Conservation (phyloP, 2,797 vertebrate genomes). For the Nasua narica region DNA sequence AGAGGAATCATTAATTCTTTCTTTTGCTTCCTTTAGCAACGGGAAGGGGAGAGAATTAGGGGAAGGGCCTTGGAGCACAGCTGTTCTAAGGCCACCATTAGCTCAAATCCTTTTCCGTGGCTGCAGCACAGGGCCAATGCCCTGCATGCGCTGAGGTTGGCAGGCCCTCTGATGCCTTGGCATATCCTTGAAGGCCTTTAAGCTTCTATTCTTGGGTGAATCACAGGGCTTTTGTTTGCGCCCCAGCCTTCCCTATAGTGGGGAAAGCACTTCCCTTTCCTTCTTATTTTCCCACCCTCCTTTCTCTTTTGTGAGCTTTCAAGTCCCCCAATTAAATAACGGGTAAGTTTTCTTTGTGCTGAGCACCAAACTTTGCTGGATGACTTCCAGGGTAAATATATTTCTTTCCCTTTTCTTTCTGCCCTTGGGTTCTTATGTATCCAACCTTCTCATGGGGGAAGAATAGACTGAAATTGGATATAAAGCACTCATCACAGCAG, state of each 20-base stretch:
- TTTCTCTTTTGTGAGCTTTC: slow-evolving; percentile 64
- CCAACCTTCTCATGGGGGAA: neutral
- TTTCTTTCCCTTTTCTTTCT: slow-evolving; percentile 32
- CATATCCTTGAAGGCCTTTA: slow-evolving; percentile 5
- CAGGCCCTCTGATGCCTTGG: slow-evolving; percentile 56
- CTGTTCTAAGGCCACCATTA: slow-evolving; percentile 51
- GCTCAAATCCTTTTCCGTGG: slow-evolving; percentile 53
- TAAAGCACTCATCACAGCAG: neutral
- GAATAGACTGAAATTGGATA: neutral
- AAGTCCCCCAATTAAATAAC: slow-evolving; percentile 64
- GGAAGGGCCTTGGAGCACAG: neutral
- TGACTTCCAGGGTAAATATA: neutral
- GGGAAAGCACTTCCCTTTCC: slow-evolving; percentile 24
- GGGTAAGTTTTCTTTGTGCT: slow-evolving; percentile 37
- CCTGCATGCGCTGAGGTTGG: slow-evolving; percentile 57
- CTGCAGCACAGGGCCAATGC: slow-evolving; percentile 63
- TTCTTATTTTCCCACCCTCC: slow-evolving; percentile 66
- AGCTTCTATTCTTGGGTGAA: slow-evolving; percentile 64
- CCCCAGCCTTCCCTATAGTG: neutral
- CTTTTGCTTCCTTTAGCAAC: neutral
- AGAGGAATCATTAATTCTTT: neutral
- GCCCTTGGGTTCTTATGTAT: neutral
- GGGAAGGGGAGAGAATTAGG: neutral
- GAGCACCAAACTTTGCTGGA: slow-evolving; percentile 39
- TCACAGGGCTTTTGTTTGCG: slow-evolving; percentile 64